A percentile compares a stretch with the other conserved stretches of the same genome.
phyloP scores from a whole-genome alignment of 2,888 invertebrate genomes.

The Melieria crassipennis region DNA sequence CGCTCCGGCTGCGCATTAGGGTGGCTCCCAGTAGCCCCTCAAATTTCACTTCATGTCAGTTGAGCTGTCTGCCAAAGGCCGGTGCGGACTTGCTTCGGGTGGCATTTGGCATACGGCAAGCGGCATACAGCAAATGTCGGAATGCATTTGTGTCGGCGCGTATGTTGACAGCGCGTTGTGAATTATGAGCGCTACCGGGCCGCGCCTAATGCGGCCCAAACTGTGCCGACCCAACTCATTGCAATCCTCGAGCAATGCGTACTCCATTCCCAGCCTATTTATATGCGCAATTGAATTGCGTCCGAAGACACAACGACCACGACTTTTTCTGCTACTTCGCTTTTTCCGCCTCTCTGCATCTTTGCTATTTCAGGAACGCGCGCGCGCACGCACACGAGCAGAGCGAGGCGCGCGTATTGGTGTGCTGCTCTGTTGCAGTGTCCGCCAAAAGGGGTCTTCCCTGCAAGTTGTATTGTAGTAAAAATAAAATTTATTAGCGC shows the following conservation, averaged over 20 bases:
- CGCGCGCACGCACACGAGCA: neutral
- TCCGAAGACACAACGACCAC: slow-evolving; percentile 9
- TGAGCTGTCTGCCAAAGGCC: too few species aligned
- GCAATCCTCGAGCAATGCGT: too few species aligned
- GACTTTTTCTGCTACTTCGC: slow-evolving; percentile 1
- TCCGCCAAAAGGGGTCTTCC: neutral
- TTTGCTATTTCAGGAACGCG: slow-evolving; percentile 19
- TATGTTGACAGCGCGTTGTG: slow-evolving; percentile 1
- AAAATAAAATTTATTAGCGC: slow-evolving; percentile 33
- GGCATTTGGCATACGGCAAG: neutral
- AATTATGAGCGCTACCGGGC: slow-evolving; percentile 15
- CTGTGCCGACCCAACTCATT: too few species aligned
- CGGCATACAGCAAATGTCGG: neutral
- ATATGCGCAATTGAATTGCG: slow-evolving; percentile 27
- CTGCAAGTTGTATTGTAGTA: slow-evolving; percentile 18
- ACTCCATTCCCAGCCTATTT: slow-evolving; percentile 19
- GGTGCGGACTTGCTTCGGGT: too few species aligned
- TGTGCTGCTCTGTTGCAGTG: neutral
- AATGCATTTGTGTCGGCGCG: neutral
- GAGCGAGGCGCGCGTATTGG: neutral
- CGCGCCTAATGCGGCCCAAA: slow-evolving; percentile 3
- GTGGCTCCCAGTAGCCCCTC: too few species aligned
- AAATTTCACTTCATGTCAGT: too few species aligned
- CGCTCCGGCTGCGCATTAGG: too few species aligned
- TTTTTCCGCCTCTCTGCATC: neutral